Conservation (phyloP, 2,888 invertebrate genomes). For the Phytoseiulus persimilis region DNA sequence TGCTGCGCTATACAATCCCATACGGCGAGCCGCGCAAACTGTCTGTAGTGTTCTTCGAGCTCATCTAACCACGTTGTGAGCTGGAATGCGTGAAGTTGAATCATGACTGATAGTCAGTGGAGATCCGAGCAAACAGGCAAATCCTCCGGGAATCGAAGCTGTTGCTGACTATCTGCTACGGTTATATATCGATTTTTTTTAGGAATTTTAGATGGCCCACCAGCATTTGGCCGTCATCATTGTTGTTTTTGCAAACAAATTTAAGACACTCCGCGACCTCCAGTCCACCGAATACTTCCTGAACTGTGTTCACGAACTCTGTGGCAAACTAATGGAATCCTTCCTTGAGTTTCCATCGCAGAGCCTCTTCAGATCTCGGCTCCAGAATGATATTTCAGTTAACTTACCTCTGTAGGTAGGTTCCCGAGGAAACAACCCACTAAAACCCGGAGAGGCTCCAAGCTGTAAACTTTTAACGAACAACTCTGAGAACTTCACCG, state of each 20-base stretch:
- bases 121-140: too few species aligned
- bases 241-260: conserved; percentile 17
- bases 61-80: not conserved
- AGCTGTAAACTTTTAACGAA: conserved; percentile 6
- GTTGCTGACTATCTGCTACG: too few species aligned
- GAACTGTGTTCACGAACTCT: not conserved
- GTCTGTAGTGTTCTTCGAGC: not conserved
- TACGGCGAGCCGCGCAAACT: not conserved
- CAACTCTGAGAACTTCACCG: too few species aligned
- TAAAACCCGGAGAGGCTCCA: not conserved
- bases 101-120: not conserved
- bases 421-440: not conserved
- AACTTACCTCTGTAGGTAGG: not conserved
- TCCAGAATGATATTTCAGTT: not conserved
- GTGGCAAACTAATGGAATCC: not conserved
- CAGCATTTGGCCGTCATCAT: conserved; percentile 17
- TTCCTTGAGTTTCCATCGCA: not conserved
- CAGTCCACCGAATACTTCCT: conserved; percentile 12
- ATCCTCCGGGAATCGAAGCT: too few species aligned
- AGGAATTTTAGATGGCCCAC: not conserved
- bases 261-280: conserved; percentile 21
- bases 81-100: not conserved
- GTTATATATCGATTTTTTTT: too few species aligned
- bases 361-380: not conserved
- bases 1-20: conserved; percentile 6